phyloP scores from a whole-genome alignment of 2,797 vertebrate genomes.

The Knipowitschia caucasica region DNA sequence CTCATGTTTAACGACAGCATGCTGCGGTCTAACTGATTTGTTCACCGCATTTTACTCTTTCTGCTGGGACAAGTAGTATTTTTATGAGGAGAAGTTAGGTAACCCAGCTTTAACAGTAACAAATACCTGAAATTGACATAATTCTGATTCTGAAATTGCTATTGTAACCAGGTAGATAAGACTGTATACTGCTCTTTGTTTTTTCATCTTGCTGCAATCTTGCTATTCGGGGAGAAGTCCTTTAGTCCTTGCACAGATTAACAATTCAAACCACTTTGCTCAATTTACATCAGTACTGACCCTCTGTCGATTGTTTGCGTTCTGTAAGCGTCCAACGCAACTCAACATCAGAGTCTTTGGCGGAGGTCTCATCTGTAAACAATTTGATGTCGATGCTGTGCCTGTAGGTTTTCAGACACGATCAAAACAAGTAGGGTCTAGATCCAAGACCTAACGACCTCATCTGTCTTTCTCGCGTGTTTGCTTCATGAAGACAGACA shows the following conservation, averaged over 20 bases:
- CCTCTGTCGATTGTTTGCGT: neutral
- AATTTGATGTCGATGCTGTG: conserved; percentile 4
- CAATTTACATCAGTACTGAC: neutral
- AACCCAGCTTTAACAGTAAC: too few relatives aligned
- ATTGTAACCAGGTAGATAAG: too few relatives aligned
- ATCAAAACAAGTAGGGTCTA: conserved; percentile 23
- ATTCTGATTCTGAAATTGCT: too few relatives aligned
- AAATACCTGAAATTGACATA: too few relatives aligned
- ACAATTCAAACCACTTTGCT: neutral
- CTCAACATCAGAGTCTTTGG: neutral
- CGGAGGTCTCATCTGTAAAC: conserved; percentile 32
- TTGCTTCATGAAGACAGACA: conserved; percentile 22
- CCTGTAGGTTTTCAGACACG: conserved; percentile 18
- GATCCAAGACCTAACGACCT: conserved; percentile 20
- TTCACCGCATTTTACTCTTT: too few relatives aligned
- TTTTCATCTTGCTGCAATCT: too few relatives aligned
- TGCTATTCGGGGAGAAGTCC: too few relatives aligned
- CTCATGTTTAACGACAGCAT: too few relatives aligned
- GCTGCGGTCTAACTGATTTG: too few relatives aligned
- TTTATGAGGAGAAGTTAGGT: too few relatives aligned
- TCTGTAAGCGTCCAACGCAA: neutral
- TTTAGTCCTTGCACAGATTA: neutral
- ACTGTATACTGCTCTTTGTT: too few relatives aligned
- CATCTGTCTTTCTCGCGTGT: conserved; percentile 34
- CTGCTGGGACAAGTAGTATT: too few relatives aligned